Evolutionary conservation across 2,888 invertebrate species (phyloP), one percentile per base, ranked within the genome.

Genomic region (Mesorhabditis spiculigera): DNA sequence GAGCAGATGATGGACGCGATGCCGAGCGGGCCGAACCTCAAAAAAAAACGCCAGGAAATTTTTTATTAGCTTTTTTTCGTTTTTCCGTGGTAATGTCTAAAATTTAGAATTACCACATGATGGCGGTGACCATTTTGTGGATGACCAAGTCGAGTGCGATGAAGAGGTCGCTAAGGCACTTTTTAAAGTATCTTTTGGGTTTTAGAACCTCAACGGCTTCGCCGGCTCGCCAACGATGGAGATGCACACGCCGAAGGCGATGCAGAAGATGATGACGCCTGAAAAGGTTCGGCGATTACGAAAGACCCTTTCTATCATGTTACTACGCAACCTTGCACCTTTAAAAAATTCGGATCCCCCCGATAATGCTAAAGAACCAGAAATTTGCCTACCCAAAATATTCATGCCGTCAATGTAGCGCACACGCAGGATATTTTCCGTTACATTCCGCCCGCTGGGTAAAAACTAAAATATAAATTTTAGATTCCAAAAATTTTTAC

Each of bases 101-200:
- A 50, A 13, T 50, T 10, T 13, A 50, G 10, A 73, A 85, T 74
- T 78, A 90, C 93, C 93, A 93, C 91, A 94, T 93, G 8, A 93
- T 92, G 8, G 92, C 91, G 4, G 91, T 91, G 68, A 94, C 93
- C 91, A 94, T 93, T 86, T 91, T 91, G 91, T 93, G 93, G 83
- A 93, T 91, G 65, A 93, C 93, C 85, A 93, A 92, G 86, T 94
- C 93, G 71, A 93, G 90, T 63, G 92, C 91, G 78, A 91, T 90
- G 88, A 94, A 50, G 58, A 50, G 58, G n/a, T 50, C 58, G 10
- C 58, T 50, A 28, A 28, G 13, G 67, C n/a, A 10, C 10, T 4
- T 69, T 70, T 43, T 5, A 4, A 61, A 63, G 5, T 66, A 50
- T 50, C 2, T 10, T 50, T 50, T 50, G 58, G 10, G n/a, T 50